Percentiles rank a stretch among this genome's conserved stretches.
These are phyloP conservation scores for Noctuana brunneofusca DNA, from an alignment of 2,888 invertebrate species.

Conservation along the genomic window DNA sequence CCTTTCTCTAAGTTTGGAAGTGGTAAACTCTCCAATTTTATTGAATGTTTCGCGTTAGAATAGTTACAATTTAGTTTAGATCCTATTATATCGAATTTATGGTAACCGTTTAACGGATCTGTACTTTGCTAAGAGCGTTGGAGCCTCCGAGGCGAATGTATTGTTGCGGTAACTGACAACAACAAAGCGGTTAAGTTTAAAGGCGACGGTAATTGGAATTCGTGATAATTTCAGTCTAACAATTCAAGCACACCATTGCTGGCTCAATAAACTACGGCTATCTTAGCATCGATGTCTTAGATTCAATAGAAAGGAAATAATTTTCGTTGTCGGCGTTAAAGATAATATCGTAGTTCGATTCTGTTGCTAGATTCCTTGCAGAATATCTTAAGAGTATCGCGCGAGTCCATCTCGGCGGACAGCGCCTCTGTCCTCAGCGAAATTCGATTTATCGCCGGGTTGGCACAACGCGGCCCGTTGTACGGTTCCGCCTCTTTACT, in stretches of 20 bases:
- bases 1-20: constrained; percentile 7
- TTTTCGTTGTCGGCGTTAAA: constrained; percentile 38
- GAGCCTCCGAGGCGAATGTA: constrained; percentile 32
- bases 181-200: constrained; percentile 29
- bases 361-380: constrained; percentile 52
- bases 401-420: constrained; percentile 62
- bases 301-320: constrained; percentile 32
- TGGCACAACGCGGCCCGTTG: constrained; percentile 68
- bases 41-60: constrained; percentile 23
- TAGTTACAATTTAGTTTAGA: constrained; percentile 34
- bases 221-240: constrained; percentile 21
- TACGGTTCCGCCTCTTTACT: constrained; percentile 67
- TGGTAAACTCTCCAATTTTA: constrained; percentile 30
- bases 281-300: constrained; percentile 12
- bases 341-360: constrained; percentile 37
- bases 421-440: constrained; percentile 67
- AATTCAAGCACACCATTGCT: constrained; percentile 22
- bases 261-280: constrained; percentile 11
- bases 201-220: constrained; percentile 29
- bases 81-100: constrained; percentile 42
- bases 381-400: constrained; percentile 62
- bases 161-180: constrained; percentile 49
- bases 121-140: constrained; percentile 37
- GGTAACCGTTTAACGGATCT: constrained; percentile 38
- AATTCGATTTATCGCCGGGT: constrained; percentile 68